Evolutionary conservation across 2,797 vertebrate species (phyloP).

Genomic region (Coluber constrictor): DNA sequence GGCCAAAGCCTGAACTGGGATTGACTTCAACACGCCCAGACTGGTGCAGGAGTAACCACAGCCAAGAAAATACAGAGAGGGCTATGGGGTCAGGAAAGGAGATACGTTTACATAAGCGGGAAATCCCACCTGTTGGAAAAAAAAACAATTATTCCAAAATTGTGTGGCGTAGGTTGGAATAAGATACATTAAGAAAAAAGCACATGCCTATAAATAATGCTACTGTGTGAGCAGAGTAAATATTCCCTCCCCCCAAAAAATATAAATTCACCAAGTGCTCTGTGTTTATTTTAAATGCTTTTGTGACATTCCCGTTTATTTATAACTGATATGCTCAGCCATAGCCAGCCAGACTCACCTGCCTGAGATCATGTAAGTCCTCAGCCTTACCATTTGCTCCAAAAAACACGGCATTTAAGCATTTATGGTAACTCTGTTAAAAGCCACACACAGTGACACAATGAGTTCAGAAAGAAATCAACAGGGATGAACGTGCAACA

Average conservation of each 20-base stretch:
- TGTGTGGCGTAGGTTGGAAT: neutral
- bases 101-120: neutral
- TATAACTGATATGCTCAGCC: neutral
- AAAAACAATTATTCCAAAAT: neutral
- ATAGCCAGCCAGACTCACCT: neutral
- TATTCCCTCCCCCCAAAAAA: neutral
- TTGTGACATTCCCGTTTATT: neutral
- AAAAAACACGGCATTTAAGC: neutral
- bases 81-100: too few relatives aligned
- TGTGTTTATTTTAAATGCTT: neutral
- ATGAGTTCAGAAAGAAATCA: neutral
- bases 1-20: slow-evolving; percentile 36
- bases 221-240: neutral
- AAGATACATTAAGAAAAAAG: neutral
- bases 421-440: neutral
- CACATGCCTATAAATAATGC: neutral
- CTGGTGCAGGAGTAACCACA: neutral
- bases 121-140: too few relatives aligned
- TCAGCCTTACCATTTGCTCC: neutral
- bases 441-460: neutral
- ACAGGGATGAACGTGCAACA: neutral
- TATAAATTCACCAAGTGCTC: neutral
- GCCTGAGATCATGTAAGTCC: neutral
- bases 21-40: neutral
- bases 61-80: neutral